phyloP scores from a whole-genome alignment of 2,113 vertebrate genomes.

The Etheostoma spectabile region DNA sequence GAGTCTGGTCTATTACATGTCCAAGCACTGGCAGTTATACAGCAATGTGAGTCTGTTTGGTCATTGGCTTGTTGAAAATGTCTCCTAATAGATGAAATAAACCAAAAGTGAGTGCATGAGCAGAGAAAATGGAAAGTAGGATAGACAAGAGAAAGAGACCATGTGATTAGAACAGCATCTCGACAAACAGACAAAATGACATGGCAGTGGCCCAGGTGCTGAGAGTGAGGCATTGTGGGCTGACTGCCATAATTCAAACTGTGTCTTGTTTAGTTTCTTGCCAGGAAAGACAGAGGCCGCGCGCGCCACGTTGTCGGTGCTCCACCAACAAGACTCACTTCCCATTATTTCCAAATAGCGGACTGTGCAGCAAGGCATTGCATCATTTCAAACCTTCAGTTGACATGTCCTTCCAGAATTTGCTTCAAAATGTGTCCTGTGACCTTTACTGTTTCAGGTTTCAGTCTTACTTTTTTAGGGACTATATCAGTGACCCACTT shows the following conservation, averaged over 20 bases:
- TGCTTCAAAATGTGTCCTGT: background rate
- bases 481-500: conserved; percentile 30
- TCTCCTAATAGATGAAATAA: conserved; percentile 62
- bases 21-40: conserved; percentile 34
- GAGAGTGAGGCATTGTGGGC: conserved; percentile 47
- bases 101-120: conserved; percentile 43
- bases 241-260: conserved; percentile 54
- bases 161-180: conserved; percentile 64
- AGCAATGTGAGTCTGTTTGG: conserved; percentile 51
- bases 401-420: conserved; percentile 7
- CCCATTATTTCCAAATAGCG: conserved; percentile 33
- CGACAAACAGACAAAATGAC: conserved; percentile 58
- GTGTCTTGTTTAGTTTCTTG: conserved; percentile 65
- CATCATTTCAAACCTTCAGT: conserved; percentile 23
- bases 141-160: conserved; percentile 42
- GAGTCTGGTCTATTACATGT: conserved; percentile 35
- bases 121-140: conserved; percentile 53
- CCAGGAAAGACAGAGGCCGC: conserved; percentile 61
- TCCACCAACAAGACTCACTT: conserved; percentile 45
- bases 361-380: background rate
- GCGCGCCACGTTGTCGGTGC: conserved; percentile 27
- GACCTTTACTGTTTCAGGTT: conserved; percentile 40
- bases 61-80: conserved; percentile 37
- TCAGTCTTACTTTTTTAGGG: conserved; percentile 12
- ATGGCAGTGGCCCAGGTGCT: conserved; percentile 55